phyloP scores from a whole-genome alignment of 2,888 invertebrate genomes.

The Scaeva pyrastri region DNA sequence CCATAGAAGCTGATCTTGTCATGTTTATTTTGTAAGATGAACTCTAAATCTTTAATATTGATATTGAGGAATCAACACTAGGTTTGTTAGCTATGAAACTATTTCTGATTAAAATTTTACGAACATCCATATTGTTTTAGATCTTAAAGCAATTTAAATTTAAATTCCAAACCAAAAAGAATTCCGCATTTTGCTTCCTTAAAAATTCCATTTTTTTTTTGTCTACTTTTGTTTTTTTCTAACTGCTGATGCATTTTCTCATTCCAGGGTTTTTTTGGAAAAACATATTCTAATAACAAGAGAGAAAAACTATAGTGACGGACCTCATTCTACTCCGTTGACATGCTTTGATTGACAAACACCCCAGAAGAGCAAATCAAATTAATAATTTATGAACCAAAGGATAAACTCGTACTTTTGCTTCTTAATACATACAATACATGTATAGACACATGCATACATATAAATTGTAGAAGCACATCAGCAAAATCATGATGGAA shows the following conservation, averaged over 20 bases:
- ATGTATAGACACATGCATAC: neutral
- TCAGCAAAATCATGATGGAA: conserved; percentile 39
- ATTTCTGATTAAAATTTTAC: too few species aligned
- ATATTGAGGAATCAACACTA: too few species aligned
- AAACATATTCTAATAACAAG: conserved; percentile 30
- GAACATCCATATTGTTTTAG: neutral
- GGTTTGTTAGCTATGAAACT: too few species aligned
- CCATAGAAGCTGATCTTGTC: too few species aligned
- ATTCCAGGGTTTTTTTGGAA: neutral
- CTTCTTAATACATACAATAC: neutral
- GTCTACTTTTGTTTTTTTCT: neutral
- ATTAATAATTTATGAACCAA: conserved; percentile 60
- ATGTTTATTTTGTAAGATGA: too few species aligned
- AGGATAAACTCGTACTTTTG: conserved; percentile 12
- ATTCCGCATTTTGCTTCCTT: neutral
- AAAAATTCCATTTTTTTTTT: conserved; percentile 10
- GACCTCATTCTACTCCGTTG: conserved; percentile 42
- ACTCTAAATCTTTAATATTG: too few species aligned
- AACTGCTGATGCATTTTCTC: neutral
- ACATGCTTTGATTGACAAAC: conserved; percentile 57
- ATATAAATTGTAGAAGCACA: neutral
- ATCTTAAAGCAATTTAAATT: neutral
- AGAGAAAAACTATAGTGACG: conserved; percentile 23
- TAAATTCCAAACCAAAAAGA: neutral
- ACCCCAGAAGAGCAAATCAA: conserved; percentile 41